A percentile compares a stretch with the other conserved stretches of the same genome.
Conservation (phyloP, 2,113 vertebrate genomes). For the Rhynchomys soricoides region DNA sequence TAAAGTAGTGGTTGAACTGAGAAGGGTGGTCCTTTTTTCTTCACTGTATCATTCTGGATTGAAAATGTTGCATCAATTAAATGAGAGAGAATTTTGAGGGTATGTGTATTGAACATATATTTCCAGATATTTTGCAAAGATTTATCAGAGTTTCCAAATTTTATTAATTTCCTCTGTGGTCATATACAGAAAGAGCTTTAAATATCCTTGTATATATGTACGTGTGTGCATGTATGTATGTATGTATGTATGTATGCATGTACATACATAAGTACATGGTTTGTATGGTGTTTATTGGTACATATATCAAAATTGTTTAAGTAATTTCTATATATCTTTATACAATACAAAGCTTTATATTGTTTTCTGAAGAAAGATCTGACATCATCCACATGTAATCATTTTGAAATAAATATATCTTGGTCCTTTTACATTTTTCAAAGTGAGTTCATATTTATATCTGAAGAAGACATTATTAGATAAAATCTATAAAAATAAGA, state of each 20-base stretch:
- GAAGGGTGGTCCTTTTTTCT: neutral
- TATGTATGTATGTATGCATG: neutral
- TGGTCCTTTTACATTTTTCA: neutral
- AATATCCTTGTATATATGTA: neutral
- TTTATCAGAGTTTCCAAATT: neutral
- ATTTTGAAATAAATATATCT: neutral
- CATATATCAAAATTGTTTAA: neutral
- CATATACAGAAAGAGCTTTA: neutral
- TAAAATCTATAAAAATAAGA: neutral
- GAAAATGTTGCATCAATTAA: neutral
- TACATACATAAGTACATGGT: no score
- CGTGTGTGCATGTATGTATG: neutral
- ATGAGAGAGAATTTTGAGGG: neutral
- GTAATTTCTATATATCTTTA: neutral
- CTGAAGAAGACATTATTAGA: neutral
- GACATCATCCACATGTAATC: fast-evolving
- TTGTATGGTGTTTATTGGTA: neutral
- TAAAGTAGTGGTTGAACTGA: neutral
- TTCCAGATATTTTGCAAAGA: neutral
- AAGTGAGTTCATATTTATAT: neutral
- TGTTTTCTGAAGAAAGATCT: neutral
- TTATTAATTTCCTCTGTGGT: neutral
- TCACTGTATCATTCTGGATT: neutral
- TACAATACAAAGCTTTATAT: neutral
- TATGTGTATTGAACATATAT: neutral